Evolutionary conservation across 2,113 vertebrate species (phyloP).

Genomic region (Callorhinus ursinus): DNA sequence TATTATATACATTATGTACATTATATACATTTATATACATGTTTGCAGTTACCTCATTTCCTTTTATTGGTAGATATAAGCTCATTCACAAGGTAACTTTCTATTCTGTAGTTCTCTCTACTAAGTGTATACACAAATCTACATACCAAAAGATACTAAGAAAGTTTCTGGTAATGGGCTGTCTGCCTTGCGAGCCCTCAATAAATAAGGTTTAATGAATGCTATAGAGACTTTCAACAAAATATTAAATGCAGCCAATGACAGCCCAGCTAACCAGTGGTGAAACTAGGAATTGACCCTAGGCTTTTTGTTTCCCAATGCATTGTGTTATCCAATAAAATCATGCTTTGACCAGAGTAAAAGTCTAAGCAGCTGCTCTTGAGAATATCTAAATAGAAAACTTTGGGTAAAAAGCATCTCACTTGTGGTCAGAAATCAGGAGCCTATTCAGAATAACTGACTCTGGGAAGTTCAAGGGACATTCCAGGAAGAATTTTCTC

Average conservation of each 20-base stretch:
- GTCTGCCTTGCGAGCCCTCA: background rate
- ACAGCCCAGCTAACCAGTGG: background rate
- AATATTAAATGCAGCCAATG: background rate
- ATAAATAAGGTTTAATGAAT: constrained; percentile 1
- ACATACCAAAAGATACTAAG: background rate
- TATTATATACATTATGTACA: background rate
- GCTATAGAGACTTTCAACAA: background rate
- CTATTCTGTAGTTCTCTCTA: background rate
- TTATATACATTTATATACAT: background rate
- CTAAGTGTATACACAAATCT: background rate
- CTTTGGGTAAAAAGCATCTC: background rate
- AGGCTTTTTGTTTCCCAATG: background rate
- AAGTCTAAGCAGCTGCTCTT: background rate
- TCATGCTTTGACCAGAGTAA: background rate
- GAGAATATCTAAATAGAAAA: background rate
- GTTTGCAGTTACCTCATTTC: background rate
- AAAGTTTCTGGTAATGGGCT: background rate
- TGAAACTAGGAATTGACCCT: background rate
- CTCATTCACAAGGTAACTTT: background rate
- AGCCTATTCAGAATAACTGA: background rate
- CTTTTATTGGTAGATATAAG: background rate
- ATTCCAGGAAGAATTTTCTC: constrained; percentile 1
- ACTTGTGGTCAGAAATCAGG: background rate
- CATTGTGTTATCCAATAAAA: background rate
- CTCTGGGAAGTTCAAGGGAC: background rate